Base-by-base conservation (phyloP, 2,797 vertebrate genomes). In the Meda fulgida region DNA sequence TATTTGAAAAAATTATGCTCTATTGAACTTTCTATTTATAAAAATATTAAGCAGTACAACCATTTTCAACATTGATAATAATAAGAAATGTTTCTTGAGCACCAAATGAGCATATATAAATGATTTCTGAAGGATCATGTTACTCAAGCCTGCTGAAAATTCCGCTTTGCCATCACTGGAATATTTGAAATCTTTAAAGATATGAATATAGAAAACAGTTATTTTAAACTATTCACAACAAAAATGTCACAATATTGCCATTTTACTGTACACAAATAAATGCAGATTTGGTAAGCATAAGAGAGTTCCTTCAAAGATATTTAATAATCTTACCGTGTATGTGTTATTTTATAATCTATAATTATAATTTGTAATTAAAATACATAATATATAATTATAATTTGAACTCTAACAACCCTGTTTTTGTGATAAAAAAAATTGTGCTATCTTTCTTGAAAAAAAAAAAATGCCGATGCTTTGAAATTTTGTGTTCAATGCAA, bases 261-360 rank as follows among this genome's bases (percentile, higher is more conserved):
- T 43, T 71, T 43, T 43, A 71, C 38, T 71, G 69, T 40, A 46
- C 43, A 46, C 13, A 43, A 71, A n/a, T 43, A 71, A 71, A 71
- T 71, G 0, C 11, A 40, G 38, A 13, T 21, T 7, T 43, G 38
- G 14, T 71, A 3, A 29, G 23, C 7, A 46, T 46, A 14, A 46
- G 43, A 46, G 43, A 16, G 1, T 46, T 46, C 13, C 43, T 16
- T 48, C 46, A 43, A 26, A 18, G 19, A n/a, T 10, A 18, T 18
- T 19, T 51, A 51, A 51, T 51, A 51, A 19, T 71, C 13, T 48
- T 46, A 14, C 43, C 23, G 11, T 7, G 5, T 40, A 16, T 48
- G 19, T 36, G 10, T 70, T 40, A 70, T 70, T n/a, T 40, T 43
- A n/a, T 70, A 70, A 6, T 7, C 23, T 26, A 19, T 19, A 7